These are phyloP conservation scores for Mormyrus iriodes DNA, from an alignment of 2,113 vertebrate genomes.

Conservation along the genomic window DNA sequence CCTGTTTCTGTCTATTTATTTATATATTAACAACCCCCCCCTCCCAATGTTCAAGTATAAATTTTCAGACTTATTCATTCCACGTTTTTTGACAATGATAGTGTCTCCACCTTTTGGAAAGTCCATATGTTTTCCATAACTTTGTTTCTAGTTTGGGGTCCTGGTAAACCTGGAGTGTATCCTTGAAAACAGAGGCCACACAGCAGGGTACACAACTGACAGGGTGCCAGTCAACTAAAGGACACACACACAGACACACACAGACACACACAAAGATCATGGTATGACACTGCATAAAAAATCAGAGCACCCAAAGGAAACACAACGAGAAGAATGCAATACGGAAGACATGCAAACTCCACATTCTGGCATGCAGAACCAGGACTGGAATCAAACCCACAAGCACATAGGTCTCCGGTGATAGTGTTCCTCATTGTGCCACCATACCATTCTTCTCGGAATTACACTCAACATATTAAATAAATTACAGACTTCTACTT, in stretches of 20 bases:
- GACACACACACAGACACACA: not conserved
- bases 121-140: not conserved
- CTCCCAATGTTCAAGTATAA: not conserved
- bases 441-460: not conserved
- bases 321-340: too few relatives aligned
- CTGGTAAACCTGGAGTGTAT: not conserved
- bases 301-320: not conserved
- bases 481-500: not conserved
- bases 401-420: too few relatives aligned
- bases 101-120: not conserved
- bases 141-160: not conserved
- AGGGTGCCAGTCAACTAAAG: not conserved
- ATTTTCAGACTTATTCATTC: not conserved
- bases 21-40: not conserved
- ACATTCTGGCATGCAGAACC: not conserved
- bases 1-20: conserved; percentile 21
- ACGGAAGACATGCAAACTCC: too few relatives aligned
- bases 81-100: not conserved
- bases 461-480: not conserved
- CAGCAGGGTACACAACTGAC: not conserved
- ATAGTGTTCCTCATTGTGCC: too few relatives aligned
- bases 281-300: too few relatives aligned
- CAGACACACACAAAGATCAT: not conserved
- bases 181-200: not conserved
- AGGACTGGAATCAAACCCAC: not conserved